A percentile compares a stretch with the other conserved stretches of the same genome.
Evolutionary conservation across 2,797 vertebrate genomes (phyloP).

Genomic region (Garrulus glandarius): DNA sequence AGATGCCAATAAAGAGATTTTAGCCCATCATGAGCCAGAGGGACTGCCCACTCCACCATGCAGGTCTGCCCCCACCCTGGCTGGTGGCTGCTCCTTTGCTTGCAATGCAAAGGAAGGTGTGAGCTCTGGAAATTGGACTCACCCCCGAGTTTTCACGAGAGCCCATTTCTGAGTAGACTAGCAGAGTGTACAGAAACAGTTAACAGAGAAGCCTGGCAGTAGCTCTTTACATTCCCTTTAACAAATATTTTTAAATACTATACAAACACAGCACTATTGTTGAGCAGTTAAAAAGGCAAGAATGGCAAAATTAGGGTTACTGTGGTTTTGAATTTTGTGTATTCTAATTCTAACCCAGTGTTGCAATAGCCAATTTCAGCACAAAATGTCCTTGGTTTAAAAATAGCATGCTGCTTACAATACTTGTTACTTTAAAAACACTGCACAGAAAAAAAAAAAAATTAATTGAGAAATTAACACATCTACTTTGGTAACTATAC

Average conservation of each 20-base stretch:
- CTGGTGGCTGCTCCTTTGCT: background rate
- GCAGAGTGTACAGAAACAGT: background rate
- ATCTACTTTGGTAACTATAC: background rate
- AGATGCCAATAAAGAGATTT: background rate
- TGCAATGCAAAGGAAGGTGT: background rate
- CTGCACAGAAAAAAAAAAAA: background rate
- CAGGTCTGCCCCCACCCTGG: background rate
- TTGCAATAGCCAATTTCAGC: slow-evolving; percentile 45
- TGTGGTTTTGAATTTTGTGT: slow-evolving; percentile 56
- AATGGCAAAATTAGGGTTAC: slow-evolving; percentile 56
- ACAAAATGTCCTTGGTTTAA: slow-evolving; percentile 58
- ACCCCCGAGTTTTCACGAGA: background rate
- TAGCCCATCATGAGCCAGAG: background rate
- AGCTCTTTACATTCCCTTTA: slow-evolving; percentile 13
- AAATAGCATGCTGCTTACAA: slow-evolving; percentile 34
- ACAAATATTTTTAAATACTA: slow-evolving; percentile 36
- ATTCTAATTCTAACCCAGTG: slow-evolving; percentile 54
- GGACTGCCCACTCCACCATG: background rate
- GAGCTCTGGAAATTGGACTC: background rate
- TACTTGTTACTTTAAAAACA: slow-evolving; percentile 33
- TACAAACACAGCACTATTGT: slow-evolving; percentile 51
- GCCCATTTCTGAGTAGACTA: background rate
- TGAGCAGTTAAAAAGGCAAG: slow-evolving; percentile 34
- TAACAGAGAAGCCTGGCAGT: slow-evolving; percentile 37
- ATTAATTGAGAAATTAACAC: slow-evolving; percentile 22